These are phyloP conservation scores for Drosophila buzzatii DNA, from an alignment of 2,888 invertebrate species.

Conservation along the genomic window DNA sequence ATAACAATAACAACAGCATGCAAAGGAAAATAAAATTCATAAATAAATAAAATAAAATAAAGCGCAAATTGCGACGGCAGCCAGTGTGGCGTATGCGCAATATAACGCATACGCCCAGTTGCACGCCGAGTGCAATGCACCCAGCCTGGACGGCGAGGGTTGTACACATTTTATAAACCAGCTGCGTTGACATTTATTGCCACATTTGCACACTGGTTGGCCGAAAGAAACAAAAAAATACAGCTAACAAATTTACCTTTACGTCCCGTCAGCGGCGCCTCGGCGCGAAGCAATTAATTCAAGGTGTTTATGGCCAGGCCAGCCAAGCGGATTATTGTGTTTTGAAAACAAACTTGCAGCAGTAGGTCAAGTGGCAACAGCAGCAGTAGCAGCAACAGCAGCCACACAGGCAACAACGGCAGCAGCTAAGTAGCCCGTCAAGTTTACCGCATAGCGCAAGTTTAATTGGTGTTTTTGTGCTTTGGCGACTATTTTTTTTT, in stretches of 20 bases:
- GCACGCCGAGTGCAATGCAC: conserved; percentile 46
- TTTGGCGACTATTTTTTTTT: conserved; percentile 7
- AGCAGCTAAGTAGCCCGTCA: conserved; percentile 11
- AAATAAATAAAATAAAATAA: conserved; percentile 9
- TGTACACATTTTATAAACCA: conserved; percentile 37
- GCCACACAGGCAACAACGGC: background rate
- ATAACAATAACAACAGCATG: background rate
- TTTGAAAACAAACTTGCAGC: conserved; percentile 41
- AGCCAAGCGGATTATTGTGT: conserved; percentile 49
- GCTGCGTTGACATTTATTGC: conserved; percentile 54
- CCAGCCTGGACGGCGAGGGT: too few species aligned
- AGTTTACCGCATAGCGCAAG: conserved; percentile 31
- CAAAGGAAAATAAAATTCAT: conserved; percentile 3
- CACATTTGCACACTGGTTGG: conserved; percentile 35
- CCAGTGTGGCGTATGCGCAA: conserved; percentile 28
- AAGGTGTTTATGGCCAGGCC: conserved; percentile 57
- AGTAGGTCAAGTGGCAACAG: conserved; percentile 44
- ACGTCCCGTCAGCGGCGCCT: background rate
- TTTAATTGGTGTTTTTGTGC: conserved; percentile 44
- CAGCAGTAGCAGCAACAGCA: conserved; percentile 3
- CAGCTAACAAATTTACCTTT: conserved; percentile 25
- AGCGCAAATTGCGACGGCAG: conserved; percentile 29
- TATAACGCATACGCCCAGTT: conserved; percentile 61
- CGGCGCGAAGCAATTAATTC: conserved; percentile 46
- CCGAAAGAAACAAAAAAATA: conserved; percentile 10